These are phyloP conservation scores for Hemicordylus capensis DNA, from an alignment of 2,113 vertebrate species.

Conservation along the genomic window DNA sequence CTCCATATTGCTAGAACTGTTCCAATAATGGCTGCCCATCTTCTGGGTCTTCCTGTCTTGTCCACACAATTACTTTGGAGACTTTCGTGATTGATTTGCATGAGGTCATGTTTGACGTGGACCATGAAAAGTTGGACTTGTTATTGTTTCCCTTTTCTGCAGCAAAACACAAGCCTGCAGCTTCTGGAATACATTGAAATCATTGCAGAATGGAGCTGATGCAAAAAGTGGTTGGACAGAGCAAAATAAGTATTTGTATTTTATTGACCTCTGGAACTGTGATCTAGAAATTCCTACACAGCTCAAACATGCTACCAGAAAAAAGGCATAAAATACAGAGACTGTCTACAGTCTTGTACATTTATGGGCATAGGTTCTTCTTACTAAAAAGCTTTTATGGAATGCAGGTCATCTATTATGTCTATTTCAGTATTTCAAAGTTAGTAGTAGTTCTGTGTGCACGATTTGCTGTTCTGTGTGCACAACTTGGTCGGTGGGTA, in stretches of 20 bases:
- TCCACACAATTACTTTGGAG: background rate
- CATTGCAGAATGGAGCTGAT: background rate
- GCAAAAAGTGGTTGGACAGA: background rate
- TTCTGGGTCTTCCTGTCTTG: background rate
- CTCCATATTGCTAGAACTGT: constrained; percentile 8
- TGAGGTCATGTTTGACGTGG: background rate
- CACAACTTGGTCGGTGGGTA: background rate
- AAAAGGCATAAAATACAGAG: no score
- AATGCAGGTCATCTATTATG: no score
- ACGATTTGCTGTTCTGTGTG: background rate
- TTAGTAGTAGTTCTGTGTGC: background rate
- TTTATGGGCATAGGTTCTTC: no score
- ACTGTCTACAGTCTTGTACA: no score
- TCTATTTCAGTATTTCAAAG: constrained; percentile 14
- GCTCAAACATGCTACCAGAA: background rate
- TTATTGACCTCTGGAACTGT: background rate
- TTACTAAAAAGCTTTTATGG: no score
- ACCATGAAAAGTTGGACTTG: background rate
- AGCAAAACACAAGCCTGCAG: background rate
- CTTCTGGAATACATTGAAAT: background rate
- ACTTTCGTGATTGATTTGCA: background rate
- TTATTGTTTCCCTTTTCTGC: background rate
- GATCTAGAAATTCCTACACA: background rate
- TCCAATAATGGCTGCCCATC: constrained; percentile 19
- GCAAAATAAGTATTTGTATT: background rate